These are phyloP conservation scores for Polyploca ridens DNA, from an alignment of 2,888 invertebrate species.

Conservation along the genomic window DNA sequence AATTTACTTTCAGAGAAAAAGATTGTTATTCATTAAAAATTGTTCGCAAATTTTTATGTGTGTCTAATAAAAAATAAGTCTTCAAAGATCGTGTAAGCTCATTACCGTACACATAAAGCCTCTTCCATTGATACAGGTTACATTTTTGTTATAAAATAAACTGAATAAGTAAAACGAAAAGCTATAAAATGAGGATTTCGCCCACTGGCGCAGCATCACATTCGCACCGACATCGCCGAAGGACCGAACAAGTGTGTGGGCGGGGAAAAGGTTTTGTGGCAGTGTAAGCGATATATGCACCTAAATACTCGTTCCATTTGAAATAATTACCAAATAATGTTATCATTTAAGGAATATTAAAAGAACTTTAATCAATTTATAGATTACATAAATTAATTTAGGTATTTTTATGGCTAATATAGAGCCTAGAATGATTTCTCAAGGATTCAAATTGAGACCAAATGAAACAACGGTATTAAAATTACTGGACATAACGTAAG, in stretches of 20 bases:
- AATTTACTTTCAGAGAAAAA: background rate
- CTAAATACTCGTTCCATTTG: too few relatives aligned
- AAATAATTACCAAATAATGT: too few relatives aligned
- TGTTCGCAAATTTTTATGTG: background rate
- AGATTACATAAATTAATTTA: too few relatives aligned
- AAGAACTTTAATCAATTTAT: too few relatives aligned
- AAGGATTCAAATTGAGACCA: too few relatives aligned
- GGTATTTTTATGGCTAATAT: too few relatives aligned
- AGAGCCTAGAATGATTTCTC: too few relatives aligned
- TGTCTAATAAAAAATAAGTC: constrained; percentile 20
- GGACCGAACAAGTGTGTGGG: constrained; percentile 57
- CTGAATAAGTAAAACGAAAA: constrained; percentile 61
- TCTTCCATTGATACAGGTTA: constrained; percentile 32
- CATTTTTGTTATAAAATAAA: constrained; percentile 58
- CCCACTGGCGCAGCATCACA: constrained; percentile 63
- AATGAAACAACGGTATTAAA: too few relatives aligned
- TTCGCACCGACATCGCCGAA: constrained; percentile 68
- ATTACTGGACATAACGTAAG: too few relatives aligned
- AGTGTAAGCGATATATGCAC: constrained; percentile 30
- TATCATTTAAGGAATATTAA: too few relatives aligned
- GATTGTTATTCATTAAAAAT: background rate
- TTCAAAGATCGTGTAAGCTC: constrained; percentile 23
- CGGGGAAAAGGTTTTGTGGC: constrained; percentile 32
- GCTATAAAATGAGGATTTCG: constrained; percentile 73
- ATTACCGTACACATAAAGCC: constrained; percentile 27